phyloP scores from a whole-genome alignment of 64 coral and sea anemone genomes.

The Actinia tenebrosa region DNA sequence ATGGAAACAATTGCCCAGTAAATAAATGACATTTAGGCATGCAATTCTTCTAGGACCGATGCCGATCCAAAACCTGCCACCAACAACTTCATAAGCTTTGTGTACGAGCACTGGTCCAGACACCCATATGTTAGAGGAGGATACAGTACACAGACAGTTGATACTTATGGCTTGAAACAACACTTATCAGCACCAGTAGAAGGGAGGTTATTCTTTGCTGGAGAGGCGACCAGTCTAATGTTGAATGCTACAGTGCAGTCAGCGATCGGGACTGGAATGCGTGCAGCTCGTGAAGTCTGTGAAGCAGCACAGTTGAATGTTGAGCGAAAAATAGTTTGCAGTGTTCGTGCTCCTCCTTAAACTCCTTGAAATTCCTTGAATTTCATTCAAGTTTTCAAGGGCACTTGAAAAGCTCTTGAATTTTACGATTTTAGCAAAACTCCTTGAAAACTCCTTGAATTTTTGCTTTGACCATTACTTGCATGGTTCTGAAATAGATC shows the following conservation, averaged over 20 bases:
- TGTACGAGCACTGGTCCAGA: constrained; percentile 81
- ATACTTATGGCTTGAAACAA: constrained; percentile 50
- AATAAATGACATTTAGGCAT: too few species aligned
- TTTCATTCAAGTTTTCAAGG: too few species aligned
- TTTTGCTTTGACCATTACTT: too few species aligned
- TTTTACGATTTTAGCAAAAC: too few species aligned
- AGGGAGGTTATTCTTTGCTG: constrained; percentile 56
- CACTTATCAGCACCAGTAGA: constrained; percentile 28
- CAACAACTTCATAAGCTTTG: constrained; percentile 36
- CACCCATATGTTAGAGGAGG: constrained; percentile 75
- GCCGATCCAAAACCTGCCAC: constrained; percentile 39
- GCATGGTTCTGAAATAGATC: too few species aligned
- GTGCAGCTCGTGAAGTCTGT: constrained; percentile 47
- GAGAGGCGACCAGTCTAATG: constrained; percentile 38
- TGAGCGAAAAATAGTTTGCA: neutral
- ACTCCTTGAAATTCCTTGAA: too few species aligned
- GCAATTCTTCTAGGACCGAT: neutral
- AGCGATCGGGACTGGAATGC: constrained; percentile 42
- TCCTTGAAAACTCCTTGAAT: too few species aligned
- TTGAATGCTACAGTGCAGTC: constrained; percentile 44
- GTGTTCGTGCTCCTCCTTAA: too few species aligned
- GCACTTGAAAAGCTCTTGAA: too few species aligned
- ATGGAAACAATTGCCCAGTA: too few species aligned
- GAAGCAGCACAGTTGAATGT: neutral
- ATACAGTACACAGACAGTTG: constrained; percentile 63